phyloP scores from a whole-genome alignment of 2,888 invertebrate species.

The Lycocerus yunnanus region DNA sequence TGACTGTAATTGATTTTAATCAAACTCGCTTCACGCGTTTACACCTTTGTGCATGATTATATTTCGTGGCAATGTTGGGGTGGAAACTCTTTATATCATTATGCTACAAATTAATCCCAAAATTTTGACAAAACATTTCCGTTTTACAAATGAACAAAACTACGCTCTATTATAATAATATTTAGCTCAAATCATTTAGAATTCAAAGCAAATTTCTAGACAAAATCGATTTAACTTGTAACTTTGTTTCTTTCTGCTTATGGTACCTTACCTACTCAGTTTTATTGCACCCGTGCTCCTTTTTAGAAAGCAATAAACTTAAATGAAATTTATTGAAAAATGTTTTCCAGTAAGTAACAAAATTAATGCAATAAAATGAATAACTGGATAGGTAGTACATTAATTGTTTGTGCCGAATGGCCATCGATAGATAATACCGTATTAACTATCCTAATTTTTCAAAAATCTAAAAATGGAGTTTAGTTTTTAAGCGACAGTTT shows the following conservation, averaged over 20 bases:
- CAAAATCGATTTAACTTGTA: conserved; percentile 18
- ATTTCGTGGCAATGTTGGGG: conserved; percentile 10
- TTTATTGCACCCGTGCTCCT: conserved; percentile 18
- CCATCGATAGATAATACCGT: background rate
- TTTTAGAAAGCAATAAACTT: conserved; percentile 24
- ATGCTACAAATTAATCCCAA: conserved; percentile 6
- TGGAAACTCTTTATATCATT: conserved; percentile 9
- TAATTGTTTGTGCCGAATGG: background rate
- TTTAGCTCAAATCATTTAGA: conserved; percentile 8
- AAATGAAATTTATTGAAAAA: conserved; percentile 23
- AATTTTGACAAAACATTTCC: conserved; percentile 10
- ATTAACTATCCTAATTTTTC: too few species aligned
- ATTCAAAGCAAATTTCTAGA: conserved; percentile 7
- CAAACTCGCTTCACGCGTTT: conserved; percentile 11
- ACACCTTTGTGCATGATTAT: conserved; percentile 13
- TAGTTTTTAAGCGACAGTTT: background rate
- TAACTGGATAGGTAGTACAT: background rate
- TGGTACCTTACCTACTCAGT: conserved; percentile 8
- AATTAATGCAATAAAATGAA: background rate
- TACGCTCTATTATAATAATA: background rate
- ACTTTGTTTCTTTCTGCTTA: conserved; percentile 10
- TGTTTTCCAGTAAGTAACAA: conserved; percentile 12
- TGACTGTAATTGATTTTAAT: conserved; percentile 18
- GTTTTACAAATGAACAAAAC: background rate
- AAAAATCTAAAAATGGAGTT: background rate